Evolutionary conservation across 2,888 invertebrate species (phyloP).

Genomic region (Pemphredon lugubris): DNA sequence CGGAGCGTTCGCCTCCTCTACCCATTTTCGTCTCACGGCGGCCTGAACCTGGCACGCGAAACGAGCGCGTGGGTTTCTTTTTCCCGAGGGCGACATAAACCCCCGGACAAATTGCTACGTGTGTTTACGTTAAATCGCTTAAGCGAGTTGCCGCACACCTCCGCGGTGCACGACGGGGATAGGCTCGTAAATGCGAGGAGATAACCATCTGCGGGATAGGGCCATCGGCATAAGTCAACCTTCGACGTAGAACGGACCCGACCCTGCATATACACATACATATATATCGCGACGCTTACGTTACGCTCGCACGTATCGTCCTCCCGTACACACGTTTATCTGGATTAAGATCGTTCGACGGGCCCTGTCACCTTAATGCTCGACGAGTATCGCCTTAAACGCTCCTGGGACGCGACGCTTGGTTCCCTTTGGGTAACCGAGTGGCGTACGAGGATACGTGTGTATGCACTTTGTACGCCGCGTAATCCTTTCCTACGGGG

Average conservation of each 20-base stretch:
- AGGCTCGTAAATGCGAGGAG: conserved; percentile 52
- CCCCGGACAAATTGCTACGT: conserved; percentile 63
- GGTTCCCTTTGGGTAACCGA: conserved; percentile 1
- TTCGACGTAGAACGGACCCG: conserved; percentile 42
- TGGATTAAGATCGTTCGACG: conserved; percentile 53
- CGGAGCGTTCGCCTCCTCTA: background rate
- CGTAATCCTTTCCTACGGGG: conserved; percentile 45
- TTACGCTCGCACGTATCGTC: background rate
- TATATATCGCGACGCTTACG: background rate
- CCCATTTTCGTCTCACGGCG: background rate
- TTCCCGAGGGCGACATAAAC: conserved; percentile 58
- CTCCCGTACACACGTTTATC: conserved; percentile 33
- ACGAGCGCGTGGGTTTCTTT: conserved; percentile 46
- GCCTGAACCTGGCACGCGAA: conserved; percentile 4
- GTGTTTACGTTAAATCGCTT: conserved; percentile 66
- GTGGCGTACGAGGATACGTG: conserved; percentile 8
- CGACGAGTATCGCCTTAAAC: conserved; percentile 30
- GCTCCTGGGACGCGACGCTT: conserved; percentile 29
- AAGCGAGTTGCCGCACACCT: conserved; percentile 38
- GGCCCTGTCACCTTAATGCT: conserved; percentile 28
- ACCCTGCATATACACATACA: conserved; percentile 14
- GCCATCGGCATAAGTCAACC: conserved; percentile 53
- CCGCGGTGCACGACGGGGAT: conserved; percentile 27
- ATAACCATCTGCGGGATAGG: conserved; percentile 52
- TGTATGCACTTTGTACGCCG: conserved; percentile 29